These are phyloP conservation scores for Poeciliopsis turneri DNA, from an alignment of 2,797 vertebrate genomes.

Conservation along the genomic window DNA sequence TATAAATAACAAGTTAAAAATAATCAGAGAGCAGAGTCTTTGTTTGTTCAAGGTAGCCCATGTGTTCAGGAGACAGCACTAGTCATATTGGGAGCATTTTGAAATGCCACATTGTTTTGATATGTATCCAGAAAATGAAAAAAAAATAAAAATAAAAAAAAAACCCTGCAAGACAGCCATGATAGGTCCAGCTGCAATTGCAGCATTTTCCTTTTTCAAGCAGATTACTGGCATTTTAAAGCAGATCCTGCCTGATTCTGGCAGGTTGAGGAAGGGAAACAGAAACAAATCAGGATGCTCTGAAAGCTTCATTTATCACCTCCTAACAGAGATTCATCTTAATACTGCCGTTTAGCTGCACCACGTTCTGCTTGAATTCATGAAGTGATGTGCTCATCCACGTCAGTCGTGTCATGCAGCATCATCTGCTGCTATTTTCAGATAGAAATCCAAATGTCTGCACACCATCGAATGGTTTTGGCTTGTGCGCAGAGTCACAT, in stretches of 20 bases:
- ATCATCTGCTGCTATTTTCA: conserved; percentile 39
- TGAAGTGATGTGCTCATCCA: conserved; percentile 18
- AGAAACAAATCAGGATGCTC: conserved; percentile 48
- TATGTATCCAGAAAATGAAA: not conserved
- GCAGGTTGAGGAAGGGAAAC: conserved; percentile 50
- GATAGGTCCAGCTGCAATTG: conserved; percentile 56
- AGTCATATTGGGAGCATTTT: conserved; percentile 61
- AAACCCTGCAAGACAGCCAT: conserved; percentile 42
- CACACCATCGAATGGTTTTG: conserved; percentile 23
- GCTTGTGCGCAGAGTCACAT: conserved; percentile 41
- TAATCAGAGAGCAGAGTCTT: conserved; percentile 41
- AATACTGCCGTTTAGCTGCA: conserved; percentile 49
- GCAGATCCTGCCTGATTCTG: conserved; percentile 46
- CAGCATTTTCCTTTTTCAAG: conserved; percentile 48
- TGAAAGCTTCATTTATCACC: conserved; percentile 65
- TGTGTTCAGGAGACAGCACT: conserved; percentile 46
- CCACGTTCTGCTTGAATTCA: conserved; percentile 29
- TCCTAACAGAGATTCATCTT: conserved; percentile 51
- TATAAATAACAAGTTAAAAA: conserved; percentile 61
- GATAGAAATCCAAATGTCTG: conserved; percentile 42
- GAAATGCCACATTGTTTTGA: conserved; percentile 68
- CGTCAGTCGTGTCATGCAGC: conserved; percentile 12
- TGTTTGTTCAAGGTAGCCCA: conserved; percentile 41
- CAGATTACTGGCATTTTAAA: conserved; percentile 45
- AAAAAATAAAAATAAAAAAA: conserved; percentile 2